Percentiles rank a stretch among this genome's conserved stretches.
Conservation (phyloP, 1,140 invertebrate genomes). For the Carposina sasakii region DNA sequence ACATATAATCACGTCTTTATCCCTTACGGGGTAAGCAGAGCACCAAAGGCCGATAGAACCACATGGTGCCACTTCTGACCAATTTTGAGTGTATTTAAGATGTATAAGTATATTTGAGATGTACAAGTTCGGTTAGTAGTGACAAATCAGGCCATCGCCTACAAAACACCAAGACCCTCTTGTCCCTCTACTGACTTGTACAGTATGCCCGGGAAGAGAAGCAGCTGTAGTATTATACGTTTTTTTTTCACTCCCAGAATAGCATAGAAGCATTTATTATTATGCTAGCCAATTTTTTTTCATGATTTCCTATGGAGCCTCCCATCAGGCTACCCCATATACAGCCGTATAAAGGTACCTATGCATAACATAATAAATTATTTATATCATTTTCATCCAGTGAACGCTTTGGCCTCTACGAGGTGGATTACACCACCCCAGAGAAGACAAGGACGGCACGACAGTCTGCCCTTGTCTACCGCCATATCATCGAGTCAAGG, state of each 20-base stretch:
- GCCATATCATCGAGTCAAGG: constrained; percentile 68
- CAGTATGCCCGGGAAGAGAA: background rate
- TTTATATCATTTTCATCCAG: constrained; percentile 47
- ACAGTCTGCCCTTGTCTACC: constrained; percentile 76
- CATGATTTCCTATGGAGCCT: background rate
- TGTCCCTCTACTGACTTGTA: no score
- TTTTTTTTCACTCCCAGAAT: no score
- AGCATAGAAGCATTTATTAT: background rate
- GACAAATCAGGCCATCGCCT: background rate
- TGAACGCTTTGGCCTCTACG: constrained; percentile 81
- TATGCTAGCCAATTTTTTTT: background rate
- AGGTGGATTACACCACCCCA: constrained; percentile 80
- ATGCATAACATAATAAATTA: background rate
- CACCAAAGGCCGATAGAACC: background rate
- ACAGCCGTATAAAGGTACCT: background rate
- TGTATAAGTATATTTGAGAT: background rate
- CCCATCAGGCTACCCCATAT: background rate
- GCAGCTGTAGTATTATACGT: background rate
- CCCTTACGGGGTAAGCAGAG: background rate
- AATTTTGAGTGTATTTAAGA: background rate
- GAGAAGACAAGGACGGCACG: constrained; percentile 78
- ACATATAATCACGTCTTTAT: background rate
- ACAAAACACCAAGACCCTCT: no score
- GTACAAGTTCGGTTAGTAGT: background rate
- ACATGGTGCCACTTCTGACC: background rate